Evolutionary conservation across 2,113 vertebrate species (phyloP), one percentile per base, ranked within the genome.

Genomic region (Trematocara stigmaticum): DNA sequence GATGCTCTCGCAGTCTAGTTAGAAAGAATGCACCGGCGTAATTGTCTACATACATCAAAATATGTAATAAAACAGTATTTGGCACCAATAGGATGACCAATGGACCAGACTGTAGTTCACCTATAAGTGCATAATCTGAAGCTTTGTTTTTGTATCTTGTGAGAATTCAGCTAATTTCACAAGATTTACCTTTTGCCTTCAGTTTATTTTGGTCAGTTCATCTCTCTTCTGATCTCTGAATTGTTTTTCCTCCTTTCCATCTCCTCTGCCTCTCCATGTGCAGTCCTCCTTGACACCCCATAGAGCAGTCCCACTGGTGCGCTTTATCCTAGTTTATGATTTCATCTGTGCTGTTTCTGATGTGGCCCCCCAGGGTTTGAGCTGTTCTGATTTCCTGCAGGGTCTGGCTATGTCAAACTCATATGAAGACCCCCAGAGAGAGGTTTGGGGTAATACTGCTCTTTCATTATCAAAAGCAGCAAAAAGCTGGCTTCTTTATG

Each of bases 321-420:
- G 10, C 34, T 20, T 66, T 81, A 74, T 85, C 49, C 26, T n/a
- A 12, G 23, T 61, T 66, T 86, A 78, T 86, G 87, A 90, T 89
- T 79, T 78, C 12, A 66, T 66, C 55, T 6, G 31, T 89, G 78
- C 86, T 79, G 59, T n/a, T 47, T 86, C 31, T 87, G 82, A 90
- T 74, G 45, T 34, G 56, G 29, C n/a, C 86, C 16, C 76, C 16
- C 5, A 13, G 2, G 49, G n/a, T 61, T 61, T 59, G 82, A 82
- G 79, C 90, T 49, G 12, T 4, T 23, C 78, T 91, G 85, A 87
- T 90, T 91, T 89, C 91, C 78, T 79, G 78, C 29, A 10, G 40
- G 84, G 47, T 66, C 74, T 47, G 34, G 13, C 64, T 20, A 9
- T 84, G 88, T 69, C 87, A 71, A 13, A 13, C 61, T 88, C 88